phyloP scores from a whole-genome alignment of 2,113 vertebrate genomes.

The Macrotis lagotis region DNA sequence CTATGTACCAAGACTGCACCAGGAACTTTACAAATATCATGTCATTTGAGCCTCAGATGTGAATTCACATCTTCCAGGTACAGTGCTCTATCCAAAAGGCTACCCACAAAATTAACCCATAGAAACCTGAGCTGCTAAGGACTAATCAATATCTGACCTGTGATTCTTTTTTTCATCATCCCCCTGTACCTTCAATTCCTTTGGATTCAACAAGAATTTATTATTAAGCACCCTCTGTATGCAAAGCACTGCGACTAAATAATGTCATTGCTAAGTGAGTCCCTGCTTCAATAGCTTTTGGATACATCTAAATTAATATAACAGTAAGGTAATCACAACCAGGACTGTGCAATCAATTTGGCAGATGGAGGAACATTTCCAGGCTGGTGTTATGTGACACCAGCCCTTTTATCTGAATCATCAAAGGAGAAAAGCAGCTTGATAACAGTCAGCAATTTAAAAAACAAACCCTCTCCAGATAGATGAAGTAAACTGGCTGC shows the following conservation, averaged over 20 bases:
- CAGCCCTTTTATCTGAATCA: slow-evolving; percentile 44
- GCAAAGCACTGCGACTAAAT: background rate
- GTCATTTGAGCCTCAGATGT: background rate
- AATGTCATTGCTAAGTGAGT: background rate
- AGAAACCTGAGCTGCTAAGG: background rate
- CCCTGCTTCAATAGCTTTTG: background rate
- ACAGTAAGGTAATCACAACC: background rate
- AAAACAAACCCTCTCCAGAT: slow-evolving; percentile 52
- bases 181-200: background rate
- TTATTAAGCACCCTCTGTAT: background rate
- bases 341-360: slow-evolving; percentile 29
- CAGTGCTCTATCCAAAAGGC: background rate
- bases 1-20: background rate
- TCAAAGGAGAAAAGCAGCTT: slow-evolving; percentile 62
- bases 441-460: slow-evolving; percentile 48
- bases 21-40: background rate
- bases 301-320: background rate
- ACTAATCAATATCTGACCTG: background rate
- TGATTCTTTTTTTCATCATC: background rate
- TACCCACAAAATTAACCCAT: background rate
- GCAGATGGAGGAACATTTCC: slow-evolving; percentile 61
- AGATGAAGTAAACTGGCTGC: slow-evolving; percentile 51
- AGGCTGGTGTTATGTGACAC: slow-evolving; percentile 27
- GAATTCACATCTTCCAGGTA: background rate
- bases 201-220: background rate